phyloP scores from a whole-genome alignment of 2,888 invertebrate species.

The Nomada flava region DNA sequence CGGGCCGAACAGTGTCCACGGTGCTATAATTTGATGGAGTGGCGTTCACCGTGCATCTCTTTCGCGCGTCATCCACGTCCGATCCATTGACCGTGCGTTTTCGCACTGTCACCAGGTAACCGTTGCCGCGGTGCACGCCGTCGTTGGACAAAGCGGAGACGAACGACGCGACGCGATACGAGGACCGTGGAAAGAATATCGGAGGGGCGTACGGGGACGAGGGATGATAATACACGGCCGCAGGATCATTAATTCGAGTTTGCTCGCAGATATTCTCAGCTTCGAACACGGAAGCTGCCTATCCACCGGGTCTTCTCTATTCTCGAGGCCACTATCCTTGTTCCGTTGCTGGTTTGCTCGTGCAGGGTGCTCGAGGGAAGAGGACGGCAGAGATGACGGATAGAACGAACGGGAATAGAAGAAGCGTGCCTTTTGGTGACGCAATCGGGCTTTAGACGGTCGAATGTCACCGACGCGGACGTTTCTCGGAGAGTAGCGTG shows the following conservation, averaged over 20 bases:
- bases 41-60: conserved; percentile 72
- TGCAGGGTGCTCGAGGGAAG: conserved; percentile 19
- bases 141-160: conserved; percentile 44
- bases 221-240: conserved; percentile 66
- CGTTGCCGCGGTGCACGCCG: conserved; percentile 71
- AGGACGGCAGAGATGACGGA: conserved; percentile 39
- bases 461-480: conserved; percentile 2
- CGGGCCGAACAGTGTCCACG: conserved; percentile 64
- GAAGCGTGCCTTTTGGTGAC: conserved; percentile 1
- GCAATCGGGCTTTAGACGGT: conserved; percentile 27
- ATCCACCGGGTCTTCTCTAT: conserved; percentile 24
- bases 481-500: conserved; percentile 12
- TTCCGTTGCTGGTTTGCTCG: not conserved
- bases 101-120: conserved; percentile 79
- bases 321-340: conserved; percentile 10
- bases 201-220: conserved; percentile 32
- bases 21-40: conserved; percentile 77
- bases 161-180: conserved; percentile 40
- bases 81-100: conserved; percentile 78
- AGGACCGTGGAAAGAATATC: conserved; percentile 5
- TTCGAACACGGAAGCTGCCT: conserved; percentile 76
- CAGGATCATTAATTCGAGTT: conserved; percentile 77
- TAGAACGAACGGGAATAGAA: conserved; percentile 33
- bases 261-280: conserved; percentile 75
- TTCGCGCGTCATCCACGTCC: conserved; percentile 76